Conservation (phyloP, 1,140 invertebrate genomes). For the Tachypleus tridentatus region DNA sequence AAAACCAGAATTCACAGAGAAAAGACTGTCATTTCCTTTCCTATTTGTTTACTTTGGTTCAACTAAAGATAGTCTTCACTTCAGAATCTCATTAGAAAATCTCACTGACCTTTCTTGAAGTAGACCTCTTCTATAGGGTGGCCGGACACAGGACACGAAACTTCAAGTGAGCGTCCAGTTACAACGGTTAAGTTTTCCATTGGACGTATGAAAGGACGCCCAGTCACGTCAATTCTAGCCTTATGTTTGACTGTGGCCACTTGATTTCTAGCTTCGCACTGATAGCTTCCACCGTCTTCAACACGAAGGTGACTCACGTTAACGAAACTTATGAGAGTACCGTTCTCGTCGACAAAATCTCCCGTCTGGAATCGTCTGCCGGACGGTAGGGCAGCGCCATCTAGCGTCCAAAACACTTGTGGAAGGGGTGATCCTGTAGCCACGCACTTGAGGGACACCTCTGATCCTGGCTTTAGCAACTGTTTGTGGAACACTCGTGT, state of each 20-base stretch:
- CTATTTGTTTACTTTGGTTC: no score
- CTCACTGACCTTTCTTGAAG: conserved; percentile 65
- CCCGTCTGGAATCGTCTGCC: conserved; percentile 22
- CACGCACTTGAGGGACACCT: conserved; percentile 24
- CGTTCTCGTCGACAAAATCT: conserved; percentile 24
- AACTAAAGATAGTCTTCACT: no score
- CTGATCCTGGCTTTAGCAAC: conserved; percentile 20
- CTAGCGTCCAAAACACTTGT: conserved; percentile 24
- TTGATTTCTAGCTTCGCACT: conserved; percentile 81
- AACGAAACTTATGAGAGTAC: conserved; percentile 21
- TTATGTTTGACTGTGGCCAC: conserved; percentile 76
- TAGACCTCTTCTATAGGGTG: conserved; percentile 77
- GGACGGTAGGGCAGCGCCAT: conserved; percentile 20
- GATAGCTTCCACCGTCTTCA: conserved; percentile 43
- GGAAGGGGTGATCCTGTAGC: conserved; percentile 25
- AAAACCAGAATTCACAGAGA: no score
- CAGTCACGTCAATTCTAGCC: conserved; percentile 80
- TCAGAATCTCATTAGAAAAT: no score
- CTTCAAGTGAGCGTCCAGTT: conserved; percentile 66
- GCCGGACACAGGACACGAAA: conserved; percentile 88
- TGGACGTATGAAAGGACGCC: conserved; percentile 71
- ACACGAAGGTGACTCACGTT: conserved; percentile 25
- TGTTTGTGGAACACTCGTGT: conserved; percentile 22
- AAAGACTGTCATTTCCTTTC: no score
- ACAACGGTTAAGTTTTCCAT: conserved; percentile 86